Conservation (phyloP, 30 jellyfish, hydroid and myxozoan genomes). For the Cassiopea xamachana region DNA sequence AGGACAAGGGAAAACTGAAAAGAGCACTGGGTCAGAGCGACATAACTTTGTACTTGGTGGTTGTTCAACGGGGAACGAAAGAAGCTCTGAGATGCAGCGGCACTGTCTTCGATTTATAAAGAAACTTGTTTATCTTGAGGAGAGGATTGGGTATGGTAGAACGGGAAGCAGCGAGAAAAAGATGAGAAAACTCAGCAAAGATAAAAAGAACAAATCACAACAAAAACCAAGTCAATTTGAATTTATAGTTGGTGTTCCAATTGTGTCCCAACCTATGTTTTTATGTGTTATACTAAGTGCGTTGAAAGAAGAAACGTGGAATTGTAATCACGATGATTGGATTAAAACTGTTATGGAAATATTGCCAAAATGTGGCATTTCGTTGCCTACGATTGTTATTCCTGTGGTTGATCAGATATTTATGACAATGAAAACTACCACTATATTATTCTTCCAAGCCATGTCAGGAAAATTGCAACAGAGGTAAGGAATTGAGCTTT, state of each 20-base stretch:
- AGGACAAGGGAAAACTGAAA: not conserved
- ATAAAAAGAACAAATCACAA: constrained; percentile 26
- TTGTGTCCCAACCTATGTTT: constrained; percentile 89
- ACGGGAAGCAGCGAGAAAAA: constrained; percentile 42
- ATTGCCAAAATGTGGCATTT: constrained; percentile 71
- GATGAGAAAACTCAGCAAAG: constrained; percentile 22
- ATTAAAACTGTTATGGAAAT: constrained; percentile 72
- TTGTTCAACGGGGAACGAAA: not conserved
- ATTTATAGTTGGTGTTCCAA: constrained; percentile 49
- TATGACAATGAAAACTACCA: constrained; percentile 58
- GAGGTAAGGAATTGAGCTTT: not conserved
- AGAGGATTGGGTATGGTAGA: constrained; percentile 71
- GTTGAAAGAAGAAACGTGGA: constrained; percentile 75
- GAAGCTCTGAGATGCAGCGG: constrained; percentile 60
- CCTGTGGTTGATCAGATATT: constrained; percentile 90
- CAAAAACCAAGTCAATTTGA: constrained; percentile 64
- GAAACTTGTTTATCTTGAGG: constrained; percentile 75
- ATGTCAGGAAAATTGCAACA: constrained; percentile 27
- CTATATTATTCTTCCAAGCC: constrained; percentile 50
- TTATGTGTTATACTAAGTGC: constrained; percentile 81
- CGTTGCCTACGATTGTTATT: constrained; percentile 77
- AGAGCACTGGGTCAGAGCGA: not conserved
- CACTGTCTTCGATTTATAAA: constrained; percentile 60
- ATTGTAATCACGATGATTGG: constrained; percentile 83
- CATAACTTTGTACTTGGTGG: not conserved